A percentile compares a stretch with the other conserved stretches of the same genome.
These are phyloP conservation scores for Pogoniulus pusillus DNA, from an alignment of 2,797 vertebrate species.

Conservation along the genomic window DNA sequence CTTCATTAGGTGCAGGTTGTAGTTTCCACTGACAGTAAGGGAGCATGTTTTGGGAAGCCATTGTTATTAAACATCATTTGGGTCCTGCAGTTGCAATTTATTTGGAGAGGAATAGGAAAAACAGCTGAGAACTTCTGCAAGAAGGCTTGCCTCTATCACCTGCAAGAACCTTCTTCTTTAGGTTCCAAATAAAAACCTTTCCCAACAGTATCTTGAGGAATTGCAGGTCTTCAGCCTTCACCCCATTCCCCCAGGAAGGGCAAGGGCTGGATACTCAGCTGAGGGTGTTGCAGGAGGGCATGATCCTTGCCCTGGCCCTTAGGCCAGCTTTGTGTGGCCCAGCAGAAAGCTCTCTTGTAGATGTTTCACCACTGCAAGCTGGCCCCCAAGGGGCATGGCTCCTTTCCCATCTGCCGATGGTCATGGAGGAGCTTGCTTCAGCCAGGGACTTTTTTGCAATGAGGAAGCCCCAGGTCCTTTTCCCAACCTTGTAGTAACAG, in stretches of 20 bases:
- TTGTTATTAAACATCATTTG: not conserved
- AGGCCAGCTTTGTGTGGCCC: not conserved
- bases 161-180: not conserved
- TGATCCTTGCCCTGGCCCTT: not conserved
- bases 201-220: not conserved
- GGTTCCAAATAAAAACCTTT: not conserved
- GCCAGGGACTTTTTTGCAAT: not conserved
- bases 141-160: not conserved
- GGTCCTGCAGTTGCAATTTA: not conserved
- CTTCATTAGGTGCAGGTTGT: not conserved
- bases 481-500: accelerated
- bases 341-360: not conserved
- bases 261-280: not conserved
- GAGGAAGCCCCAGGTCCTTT: not conserved
- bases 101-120: not conserved
- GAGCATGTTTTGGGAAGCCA: not conserved
- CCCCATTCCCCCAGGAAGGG: not conserved
- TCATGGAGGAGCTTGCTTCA: not conserved
- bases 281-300: not conserved
- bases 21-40: not conserved
- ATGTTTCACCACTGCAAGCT: not conserved
- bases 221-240: not conserved
- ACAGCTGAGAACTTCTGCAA: not conserved
- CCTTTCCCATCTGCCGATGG: not conserved
- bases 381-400: not conserved